Evolutionary conservation across 1,140 invertebrate species (phyloP).

Genomic region (Monochamus saltuarius): DNA sequence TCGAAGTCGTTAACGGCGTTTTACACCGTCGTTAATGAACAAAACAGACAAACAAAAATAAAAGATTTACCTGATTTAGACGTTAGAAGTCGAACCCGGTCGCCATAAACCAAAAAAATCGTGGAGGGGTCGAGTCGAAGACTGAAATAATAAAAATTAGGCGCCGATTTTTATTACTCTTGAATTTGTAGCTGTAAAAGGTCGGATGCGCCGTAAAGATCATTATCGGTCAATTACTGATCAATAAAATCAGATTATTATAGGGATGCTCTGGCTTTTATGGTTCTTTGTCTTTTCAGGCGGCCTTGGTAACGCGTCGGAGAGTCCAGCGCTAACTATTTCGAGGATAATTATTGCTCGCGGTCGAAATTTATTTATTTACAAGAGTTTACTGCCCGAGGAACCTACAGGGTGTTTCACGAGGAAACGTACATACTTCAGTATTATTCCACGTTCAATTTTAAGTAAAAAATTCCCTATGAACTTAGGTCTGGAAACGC

Average conservation of each 20-base stretch:
- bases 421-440: too few relatives aligned
- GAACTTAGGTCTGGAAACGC: too few relatives aligned
- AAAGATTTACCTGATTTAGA: not conserved
- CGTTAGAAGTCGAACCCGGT: not conserved
- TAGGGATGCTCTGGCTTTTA: slow-evolving; percentile 18
- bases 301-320: not conserved
- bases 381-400: too few relatives aligned
- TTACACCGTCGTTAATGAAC: not conserved
- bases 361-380: too few relatives aligned
- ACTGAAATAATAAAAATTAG: slow-evolving; percentile 16
- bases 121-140: not conserved
- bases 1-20: slow-evolving; percentile 1
- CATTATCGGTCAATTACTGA: slow-evolving; percentile 26
- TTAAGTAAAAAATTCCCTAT: too few relatives aligned
- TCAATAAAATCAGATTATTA: slow-evolving; percentile 25
- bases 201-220: slow-evolving; percentile 20
- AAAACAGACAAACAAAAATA: slow-evolving; percentile 10
- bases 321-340: not conserved
- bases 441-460: too few relatives aligned
- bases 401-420: too few relatives aligned
- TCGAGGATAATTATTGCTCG: not conserved
- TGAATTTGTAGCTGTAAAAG: slow-evolving; percentile 27
- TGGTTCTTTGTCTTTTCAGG: slow-evolving; percentile 17
- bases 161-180: slow-evolving; percentile 22
- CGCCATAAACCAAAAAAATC: not conserved